These are phyloP conservation scores for Torymus tubicola DNA, from an alignment of 2,888 invertebrate genomes.

Conservation along the genomic window DNA sequence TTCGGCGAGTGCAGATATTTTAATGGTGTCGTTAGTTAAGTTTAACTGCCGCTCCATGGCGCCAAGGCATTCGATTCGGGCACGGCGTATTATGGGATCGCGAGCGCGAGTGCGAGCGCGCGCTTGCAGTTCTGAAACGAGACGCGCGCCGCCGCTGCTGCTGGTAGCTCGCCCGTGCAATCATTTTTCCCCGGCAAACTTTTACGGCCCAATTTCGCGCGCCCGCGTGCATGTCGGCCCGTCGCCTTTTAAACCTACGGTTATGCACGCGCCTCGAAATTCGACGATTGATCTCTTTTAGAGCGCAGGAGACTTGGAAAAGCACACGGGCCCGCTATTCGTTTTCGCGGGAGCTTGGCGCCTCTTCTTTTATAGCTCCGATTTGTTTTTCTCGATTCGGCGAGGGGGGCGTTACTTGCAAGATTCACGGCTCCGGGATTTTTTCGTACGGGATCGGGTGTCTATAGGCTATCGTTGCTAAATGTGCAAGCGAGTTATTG, in stretches of 20 bases:
- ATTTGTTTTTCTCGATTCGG: slow-evolving; percentile 3
- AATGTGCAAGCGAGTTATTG: too few relatives aligned
- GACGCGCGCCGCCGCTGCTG: slow-evolving; percentile 17
- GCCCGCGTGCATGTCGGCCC: slow-evolving; percentile 21
- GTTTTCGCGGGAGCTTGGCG: background rate
- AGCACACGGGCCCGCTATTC: slow-evolving; percentile 8
- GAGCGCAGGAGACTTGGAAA: background rate
- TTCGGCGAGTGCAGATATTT: slow-evolving; percentile 63
- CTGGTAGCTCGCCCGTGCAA: slow-evolving; percentile 30
- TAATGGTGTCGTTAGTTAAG: slow-evolving; percentile 70
- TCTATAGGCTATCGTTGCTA: too few relatives aligned
- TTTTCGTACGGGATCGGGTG: background rate
- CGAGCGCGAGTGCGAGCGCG: slow-evolving; percentile 18
- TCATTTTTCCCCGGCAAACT: slow-evolving; percentile 50
- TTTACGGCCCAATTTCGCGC: slow-evolving; percentile 53
- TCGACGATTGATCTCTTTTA: slow-evolving; percentile 27
- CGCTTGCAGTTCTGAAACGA: background rate
- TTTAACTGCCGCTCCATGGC: slow-evolving; percentile 67
- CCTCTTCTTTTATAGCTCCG: slow-evolving; percentile 3
- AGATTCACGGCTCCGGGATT: background rate
- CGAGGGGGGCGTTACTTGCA: background rate
- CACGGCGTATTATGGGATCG: slow-evolving; percentile 51
- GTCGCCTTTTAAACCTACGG: slow-evolving; percentile 30
- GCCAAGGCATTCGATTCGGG: slow-evolving; percentile 64
- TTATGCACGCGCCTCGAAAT: slow-evolving; percentile 37